Base-by-base conservation (phyloP, 2,797 vertebrate genomes). In the Botia almorhae region DNA sequence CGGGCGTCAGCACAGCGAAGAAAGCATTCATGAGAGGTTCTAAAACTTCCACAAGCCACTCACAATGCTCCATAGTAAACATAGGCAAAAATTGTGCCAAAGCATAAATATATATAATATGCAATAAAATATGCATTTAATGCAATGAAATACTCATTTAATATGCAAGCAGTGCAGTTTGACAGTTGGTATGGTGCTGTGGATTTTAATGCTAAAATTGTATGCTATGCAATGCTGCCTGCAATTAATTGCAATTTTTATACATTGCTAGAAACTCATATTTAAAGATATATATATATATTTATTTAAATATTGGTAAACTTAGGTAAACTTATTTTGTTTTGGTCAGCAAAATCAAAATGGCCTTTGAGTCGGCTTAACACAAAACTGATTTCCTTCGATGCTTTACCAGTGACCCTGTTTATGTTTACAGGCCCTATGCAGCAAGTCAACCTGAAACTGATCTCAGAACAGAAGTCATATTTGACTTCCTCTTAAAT, bases 361-460 rank as follows among this genome's bases (percentile, higher is more conserved):
- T 12, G 8, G 26, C 39, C 39, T 43, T 5, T 63, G 14, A 61
- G 5, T 2, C 61, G 17, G 2, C 16, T 7, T 39, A 8, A 69
- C 39, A 26, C 11, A 36, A 69, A 50, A 82, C 50, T 23, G 3
- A 51, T 72, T 82, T 76, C 55, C 56, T 61, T 50, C 17, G 69
- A 58, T n/a, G 70, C 53, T 17, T 64, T 17, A 33, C 48, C 74
- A 64, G 68, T 61, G 36, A 68, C 71, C 61, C 16, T 67, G 26
- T 36, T 33, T 33, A 46, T 76, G 68, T 68, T 79, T 75, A 69
- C 26, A 55, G 46, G 50, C 61, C 29, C 1, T 74, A 73, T 19
- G 4, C 61, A 55, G 67, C 43, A 7, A 73, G 61, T 85, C 69
- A 79, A 80, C 76, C 60, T 63, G 80, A 83, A 85, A 82, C 84